Evolutionary conservation across 64 coral and sea anemone genomes (phyloP).

Genomic region (Orbicella faveolata): DNA sequence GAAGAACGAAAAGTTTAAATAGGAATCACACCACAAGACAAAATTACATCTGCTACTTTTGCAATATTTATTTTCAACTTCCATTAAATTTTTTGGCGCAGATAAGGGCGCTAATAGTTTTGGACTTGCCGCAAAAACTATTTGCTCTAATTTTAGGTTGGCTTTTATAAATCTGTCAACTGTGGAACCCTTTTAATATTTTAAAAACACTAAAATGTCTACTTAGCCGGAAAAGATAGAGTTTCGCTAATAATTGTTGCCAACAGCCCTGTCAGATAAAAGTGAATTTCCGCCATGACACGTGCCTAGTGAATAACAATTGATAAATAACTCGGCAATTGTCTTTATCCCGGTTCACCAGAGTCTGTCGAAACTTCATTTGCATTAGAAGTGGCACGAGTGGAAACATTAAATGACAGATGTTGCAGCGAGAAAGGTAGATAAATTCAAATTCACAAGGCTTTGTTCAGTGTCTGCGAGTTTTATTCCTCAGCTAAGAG

Average conservation of each 20-base stretch:
- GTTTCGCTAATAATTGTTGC: constrained; percentile 1
- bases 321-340: constrained; percentile 27
- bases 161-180: constrained; percentile 11
- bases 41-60: not conserved
- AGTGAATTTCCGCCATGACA: not conserved
- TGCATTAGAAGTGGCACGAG: constrained; percentile 13
- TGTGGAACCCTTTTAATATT: not conserved
- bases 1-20: not conserved
- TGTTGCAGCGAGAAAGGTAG: not conserved
- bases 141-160: constrained; percentile 26
- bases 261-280: not conserved
- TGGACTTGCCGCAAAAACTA: not conserved
- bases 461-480: not conserved
- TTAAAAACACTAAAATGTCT: not conserved
- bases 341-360: not conserved
- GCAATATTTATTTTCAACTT: not conserved
- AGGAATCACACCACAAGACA: not conserved
- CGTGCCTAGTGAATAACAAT: constrained; percentile 14
- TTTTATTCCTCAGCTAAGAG: not conserved
- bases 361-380: constrained; percentile 12
- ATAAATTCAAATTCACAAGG: constrained; percentile 2
- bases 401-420: constrained; percentile 7
- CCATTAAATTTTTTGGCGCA: not conserved
- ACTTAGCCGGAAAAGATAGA: constrained; percentile 38
- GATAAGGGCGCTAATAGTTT: not conserved